Base-by-base conservation (phyloP, 1,140 invertebrate genomes). In the Cydia splendana region DNA sequence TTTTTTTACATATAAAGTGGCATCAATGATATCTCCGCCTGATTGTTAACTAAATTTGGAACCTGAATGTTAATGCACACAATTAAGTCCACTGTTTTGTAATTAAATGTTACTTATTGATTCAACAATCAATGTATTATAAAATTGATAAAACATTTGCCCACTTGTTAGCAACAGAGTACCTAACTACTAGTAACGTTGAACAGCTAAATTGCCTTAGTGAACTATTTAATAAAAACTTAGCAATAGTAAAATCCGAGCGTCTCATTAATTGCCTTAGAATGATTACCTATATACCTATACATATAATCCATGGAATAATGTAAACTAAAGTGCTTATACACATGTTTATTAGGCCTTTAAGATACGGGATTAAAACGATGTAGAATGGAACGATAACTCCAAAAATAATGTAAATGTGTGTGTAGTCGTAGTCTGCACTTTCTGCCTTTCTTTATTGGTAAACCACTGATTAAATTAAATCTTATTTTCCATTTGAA, bases 61-160 rank as follows among this genome's bases (percentile, higher is more conserved):
- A 34, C 10, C 51, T 9, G 6, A 18, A 57, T 18, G 53, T 57
- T 57, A 57, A 57, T 57, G n/a, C 53, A 57, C 53, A 20, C 7
- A 13, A 57, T 18, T 57, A 57, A 18, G n/a, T 48, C 53, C 15
- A 84, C 79, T 78, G 81, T 82, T 83, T 77, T 83, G 80, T 83
- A 82, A 84, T 81, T 78, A 12, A 81, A 81, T 75, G 53, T 65
- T 9, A 34, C 57, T 65, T 53, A 53, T 53, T 53, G 2, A n/a
- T 10, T 20, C 57, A 12, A 62, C 57, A 18, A 24, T 20, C 4
- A 10, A 62, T 62, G 53, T 62, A 24, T 24, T 0, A 24, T 24
- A 24, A 24, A 24, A 62, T 2, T 62, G 18, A 20, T 62, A 12
- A 48, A 48, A 24, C 7, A 62, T 62, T 18, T 57, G n/a, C 53